Percentiles rank a stretch among this genome's conserved stretches.
These are phyloP conservation scores for Orthonyx spaldingii DNA, from an alignment of 2,113 vertebrate species.

Conservation along the genomic window DNA sequence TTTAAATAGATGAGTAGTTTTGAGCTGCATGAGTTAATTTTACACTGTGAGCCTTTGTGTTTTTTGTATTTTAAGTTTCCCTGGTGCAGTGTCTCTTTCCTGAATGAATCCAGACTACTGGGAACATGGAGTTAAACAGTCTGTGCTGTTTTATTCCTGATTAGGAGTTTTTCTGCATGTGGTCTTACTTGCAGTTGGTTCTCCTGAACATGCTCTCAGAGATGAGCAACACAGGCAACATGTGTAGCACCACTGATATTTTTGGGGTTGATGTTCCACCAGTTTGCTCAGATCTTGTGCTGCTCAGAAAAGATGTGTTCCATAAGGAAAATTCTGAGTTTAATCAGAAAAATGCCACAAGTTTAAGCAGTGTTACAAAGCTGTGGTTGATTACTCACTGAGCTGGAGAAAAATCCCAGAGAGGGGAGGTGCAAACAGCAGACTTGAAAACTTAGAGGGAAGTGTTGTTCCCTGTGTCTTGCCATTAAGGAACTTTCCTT, in stretches of 20 bases:
- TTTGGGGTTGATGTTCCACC: neutral
- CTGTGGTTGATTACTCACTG: neutral
- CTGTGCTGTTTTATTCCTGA: neutral
- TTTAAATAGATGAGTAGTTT: neutral
- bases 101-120: neutral
- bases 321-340: neutral
- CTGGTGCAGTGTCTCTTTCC: neutral
- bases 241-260: neutral
- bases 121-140: neutral
- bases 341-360: neutral
- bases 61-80: neutral
- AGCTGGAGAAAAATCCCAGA: neutral
- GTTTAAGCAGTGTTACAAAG: neutral
- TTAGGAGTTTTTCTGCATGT: neutral
- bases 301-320: neutral
- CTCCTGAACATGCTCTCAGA: neutral
- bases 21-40: neutral
- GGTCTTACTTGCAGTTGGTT: neutral
- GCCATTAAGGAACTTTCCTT: neutral
- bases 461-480: neutral
- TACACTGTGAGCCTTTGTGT: neutral
- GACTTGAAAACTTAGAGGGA: neutral
- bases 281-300: neutral
- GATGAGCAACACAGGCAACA: neutral
- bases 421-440: neutral